Evolutionary conservation across 2,113 vertebrate genomes (phyloP).

Genomic region (Camelus bactrianus): DNA sequence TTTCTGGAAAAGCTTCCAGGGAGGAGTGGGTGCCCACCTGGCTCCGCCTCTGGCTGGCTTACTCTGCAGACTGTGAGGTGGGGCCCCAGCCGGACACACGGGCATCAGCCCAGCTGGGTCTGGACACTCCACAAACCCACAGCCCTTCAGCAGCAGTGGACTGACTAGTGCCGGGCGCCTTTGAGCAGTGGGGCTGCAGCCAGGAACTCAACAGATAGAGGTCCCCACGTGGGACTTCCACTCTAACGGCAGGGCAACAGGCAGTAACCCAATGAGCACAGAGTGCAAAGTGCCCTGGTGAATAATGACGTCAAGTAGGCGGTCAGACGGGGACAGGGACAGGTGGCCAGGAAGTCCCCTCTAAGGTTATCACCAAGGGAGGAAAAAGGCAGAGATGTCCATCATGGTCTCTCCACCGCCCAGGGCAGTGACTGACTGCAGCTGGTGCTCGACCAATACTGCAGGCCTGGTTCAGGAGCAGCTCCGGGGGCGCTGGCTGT

Average conservation of each 20-base stretch:
- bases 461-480: neutral
- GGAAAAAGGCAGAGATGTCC: neutral
- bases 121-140: fast-evolving
- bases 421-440: neutral
- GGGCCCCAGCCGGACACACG: fast-evolving
- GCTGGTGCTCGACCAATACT: fast-evolving
- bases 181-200: neutral
- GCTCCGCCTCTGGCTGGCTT: neutral
- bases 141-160: neutral
- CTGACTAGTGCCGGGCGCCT: fast-evolving
- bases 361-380: neutral
- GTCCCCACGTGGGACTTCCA: neutral
- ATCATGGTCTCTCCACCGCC: fast-evolving
- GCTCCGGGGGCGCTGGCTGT: fast-evolving
- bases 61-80: neutral
- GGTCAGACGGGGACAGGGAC: neutral
- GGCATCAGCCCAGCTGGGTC: neutral
- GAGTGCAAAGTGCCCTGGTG: neutral
- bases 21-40: neutral
- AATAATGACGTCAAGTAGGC: neutral
- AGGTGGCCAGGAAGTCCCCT: neutral
- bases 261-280: neutral
- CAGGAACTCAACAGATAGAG: neutral
- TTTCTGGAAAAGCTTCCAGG: neutral
- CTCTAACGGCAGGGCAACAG: neutral